Evolutionary conservation across 1,140 invertebrate genomes (phyloP).

Genomic region (Thaumetopoea pityocampa): DNA sequence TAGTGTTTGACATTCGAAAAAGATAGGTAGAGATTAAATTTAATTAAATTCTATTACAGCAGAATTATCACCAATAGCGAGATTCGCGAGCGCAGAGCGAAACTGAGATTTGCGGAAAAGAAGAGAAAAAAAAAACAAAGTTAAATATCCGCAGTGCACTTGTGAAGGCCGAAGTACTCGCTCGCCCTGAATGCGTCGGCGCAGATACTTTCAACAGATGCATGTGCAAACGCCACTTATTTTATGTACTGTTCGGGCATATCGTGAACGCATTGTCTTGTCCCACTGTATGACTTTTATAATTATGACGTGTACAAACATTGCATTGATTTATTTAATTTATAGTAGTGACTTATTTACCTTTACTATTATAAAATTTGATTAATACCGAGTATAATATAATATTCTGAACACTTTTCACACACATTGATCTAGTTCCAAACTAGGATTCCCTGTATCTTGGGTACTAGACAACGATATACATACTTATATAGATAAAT

Average conservation of each 20-base stretch:
- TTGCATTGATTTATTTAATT: background rate
- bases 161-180: slow-evolving; percentile 56
- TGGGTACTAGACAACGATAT: no score
- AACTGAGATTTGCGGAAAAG: slow-evolving; percentile 53
- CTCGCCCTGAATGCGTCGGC: slow-evolving; percentile 47
- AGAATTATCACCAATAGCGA: slow-evolving; percentile 3
- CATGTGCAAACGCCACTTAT: slow-evolving; percentile 33
- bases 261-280: slow-evolving; percentile 10
- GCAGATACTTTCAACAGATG: slow-evolving; percentile 57
- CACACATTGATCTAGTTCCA: no score
- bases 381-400: no score
- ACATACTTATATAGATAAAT: no score
- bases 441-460: no score
- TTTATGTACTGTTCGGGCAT: slow-evolving; percentile 8
- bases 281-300: slow-evolving; percentile 9
- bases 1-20: slow-evolving; percentile 11
- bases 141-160: slow-evolving; percentile 51
- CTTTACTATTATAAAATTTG: no score
- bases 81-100: slow-evolving; percentile 24
- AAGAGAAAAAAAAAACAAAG: slow-evolving; percentile 46
- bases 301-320: slow-evolving; percentile 3
- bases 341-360: background rate
- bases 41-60: background rate
- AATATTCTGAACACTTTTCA: no score
- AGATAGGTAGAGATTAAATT: slow-evolving; percentile 12